phyloP scores from a whole-genome alignment of 2,113 vertebrate genomes.

The Pachycephala philippinensis region DNA sequence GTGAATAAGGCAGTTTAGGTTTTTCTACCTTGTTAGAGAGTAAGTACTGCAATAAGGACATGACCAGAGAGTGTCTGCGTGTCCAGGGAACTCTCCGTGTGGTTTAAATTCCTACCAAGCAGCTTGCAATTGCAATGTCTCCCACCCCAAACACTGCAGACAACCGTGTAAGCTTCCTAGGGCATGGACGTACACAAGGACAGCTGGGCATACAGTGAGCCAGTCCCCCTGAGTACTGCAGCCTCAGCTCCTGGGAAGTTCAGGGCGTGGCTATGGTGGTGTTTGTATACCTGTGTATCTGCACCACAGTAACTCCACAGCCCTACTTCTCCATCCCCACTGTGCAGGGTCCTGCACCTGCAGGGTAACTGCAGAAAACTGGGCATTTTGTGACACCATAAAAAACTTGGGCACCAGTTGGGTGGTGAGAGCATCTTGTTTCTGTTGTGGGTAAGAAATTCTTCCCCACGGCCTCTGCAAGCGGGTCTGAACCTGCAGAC shows the following conservation, averaged over 20 bases:
- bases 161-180: not conserved
- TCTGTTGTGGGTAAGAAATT: not conserved
- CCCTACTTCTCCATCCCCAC: not conserved
- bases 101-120: not conserved
- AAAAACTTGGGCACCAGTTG: not conserved
- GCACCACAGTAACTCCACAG: not conserved
- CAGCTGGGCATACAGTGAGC: not conserved
- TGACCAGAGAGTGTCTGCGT: not conserved
- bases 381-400: not conserved
- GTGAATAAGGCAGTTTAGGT: not conserved
- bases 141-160: not conserved
- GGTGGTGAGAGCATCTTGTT: not conserved
- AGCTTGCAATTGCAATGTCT: not conserved
- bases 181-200: not conserved
- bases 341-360: not conserved
- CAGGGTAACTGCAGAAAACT: not conserved
- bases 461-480: not conserved
- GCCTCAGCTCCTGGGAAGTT: not conserved
- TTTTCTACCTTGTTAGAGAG: not conserved
- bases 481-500: not conserved
- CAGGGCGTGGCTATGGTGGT: rapidly evolving
- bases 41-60: not conserved
- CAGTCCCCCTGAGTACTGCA: not conserved
- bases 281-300: not conserved
- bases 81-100: no score